Evolutionary conservation across 2,113 vertebrate species (phyloP).

Genomic region (Lepus americanus): DNA sequence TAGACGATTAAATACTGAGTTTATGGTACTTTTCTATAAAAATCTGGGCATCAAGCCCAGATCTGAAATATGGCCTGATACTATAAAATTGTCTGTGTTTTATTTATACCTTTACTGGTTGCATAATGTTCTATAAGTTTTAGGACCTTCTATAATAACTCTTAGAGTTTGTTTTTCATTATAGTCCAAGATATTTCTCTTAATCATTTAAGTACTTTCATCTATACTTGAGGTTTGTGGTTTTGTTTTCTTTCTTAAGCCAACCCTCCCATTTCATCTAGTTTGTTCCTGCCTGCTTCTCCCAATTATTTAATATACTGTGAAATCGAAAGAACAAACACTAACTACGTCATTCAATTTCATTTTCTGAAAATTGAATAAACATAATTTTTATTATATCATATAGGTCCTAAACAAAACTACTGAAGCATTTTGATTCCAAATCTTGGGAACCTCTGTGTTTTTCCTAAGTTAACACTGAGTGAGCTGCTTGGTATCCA

Average conservation of each 20-base stretch:
- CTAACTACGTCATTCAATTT: background rate
- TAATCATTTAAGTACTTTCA: background rate
- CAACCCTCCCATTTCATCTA: background rate
- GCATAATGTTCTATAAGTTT: conserved; percentile 40
- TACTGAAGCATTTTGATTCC: background rate
- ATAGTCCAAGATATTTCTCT: background rate
- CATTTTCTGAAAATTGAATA: conserved; percentile 52
- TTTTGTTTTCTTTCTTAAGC: conserved; percentile 16
- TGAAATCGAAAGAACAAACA: conserved; percentile 46
- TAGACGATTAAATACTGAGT: conserved; percentile 16
- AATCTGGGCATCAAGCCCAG: conserved; percentile 63
- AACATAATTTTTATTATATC: conserved; percentile 28
- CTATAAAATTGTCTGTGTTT: conserved; percentile 60
- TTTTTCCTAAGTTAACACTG: background rate
- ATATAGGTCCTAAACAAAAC: conserved; percentile 12
- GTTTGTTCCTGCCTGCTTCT: background rate
- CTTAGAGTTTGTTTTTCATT: conserved; percentile 40
- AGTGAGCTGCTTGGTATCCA: background rate
- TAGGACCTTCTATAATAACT: conserved; percentile 30
- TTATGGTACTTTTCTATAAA: conserved; percentile 63
- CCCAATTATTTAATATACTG: conserved; percentile 50
- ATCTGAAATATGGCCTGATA: conserved; percentile 55
- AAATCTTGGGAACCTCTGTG: background rate
- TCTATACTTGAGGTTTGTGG: conserved; percentile 47
- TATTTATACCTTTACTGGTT: conserved; percentile 60